Conservation (phyloP, 2,888 invertebrate genomes). For the Stratiomys singularior region DNA sequence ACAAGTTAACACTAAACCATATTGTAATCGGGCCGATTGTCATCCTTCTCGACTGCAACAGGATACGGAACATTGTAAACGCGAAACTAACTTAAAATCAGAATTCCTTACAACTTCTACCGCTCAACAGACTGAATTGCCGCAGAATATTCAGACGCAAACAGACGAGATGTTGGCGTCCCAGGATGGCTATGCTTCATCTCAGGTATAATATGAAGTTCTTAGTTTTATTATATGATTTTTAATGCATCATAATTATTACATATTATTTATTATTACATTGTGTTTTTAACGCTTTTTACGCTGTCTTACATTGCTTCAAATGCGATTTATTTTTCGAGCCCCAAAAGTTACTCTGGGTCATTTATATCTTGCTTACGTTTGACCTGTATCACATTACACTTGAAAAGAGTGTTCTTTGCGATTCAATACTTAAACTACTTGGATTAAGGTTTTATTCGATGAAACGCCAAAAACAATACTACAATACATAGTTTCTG, state of each 20-base stretch:
- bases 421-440: too few species aligned
- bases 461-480: background rate
- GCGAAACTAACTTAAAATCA: background rate
- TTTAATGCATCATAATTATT: too few species aligned
- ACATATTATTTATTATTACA: background rate
- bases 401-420: too few species aligned
- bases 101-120: constrained; percentile 36
- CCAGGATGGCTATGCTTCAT: constrained; percentile 49
- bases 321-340: too few species aligned
- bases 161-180: constrained; percentile 50
- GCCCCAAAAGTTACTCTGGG: too few species aligned
- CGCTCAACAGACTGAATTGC: constrained; percentile 50
- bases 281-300: background rate
- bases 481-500: background rate
- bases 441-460: too few species aligned
- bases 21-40: background rate
- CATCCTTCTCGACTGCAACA: background rate
- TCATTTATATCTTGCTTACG: too few species aligned
- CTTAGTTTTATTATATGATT: too few species aligned
- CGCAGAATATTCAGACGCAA: constrained; percentile 51
- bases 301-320: too few species aligned
- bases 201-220: constrained; percentile 35
- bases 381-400: too few species aligned
- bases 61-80: constrained; percentile 1
- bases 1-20: constrained; percentile 51